phyloP scores from a whole-genome alignment of 2,888 invertebrate species.

The Timema cristinae region DNA sequence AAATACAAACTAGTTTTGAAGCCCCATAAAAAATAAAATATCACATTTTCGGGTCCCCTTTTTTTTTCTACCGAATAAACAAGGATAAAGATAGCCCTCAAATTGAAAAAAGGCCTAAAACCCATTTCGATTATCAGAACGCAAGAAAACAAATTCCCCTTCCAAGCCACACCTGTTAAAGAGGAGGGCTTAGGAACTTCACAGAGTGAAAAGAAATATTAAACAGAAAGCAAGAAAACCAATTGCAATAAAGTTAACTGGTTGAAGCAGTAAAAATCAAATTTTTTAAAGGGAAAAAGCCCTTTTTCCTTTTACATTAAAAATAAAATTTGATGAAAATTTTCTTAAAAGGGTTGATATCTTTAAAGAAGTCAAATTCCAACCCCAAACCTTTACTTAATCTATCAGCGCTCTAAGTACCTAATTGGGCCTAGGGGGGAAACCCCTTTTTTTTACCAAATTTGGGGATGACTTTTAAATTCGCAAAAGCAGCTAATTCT shows the following conservation, averaged over 20 bases:
- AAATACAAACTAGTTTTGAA: not conserved
- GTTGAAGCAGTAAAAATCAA: not conserved
- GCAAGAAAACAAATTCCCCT: not conserved
- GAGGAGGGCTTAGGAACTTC: conserved; percentile 8
- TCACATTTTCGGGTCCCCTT: conserved; percentile 8
- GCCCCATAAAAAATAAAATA: not conserved
- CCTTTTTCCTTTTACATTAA: not conserved
- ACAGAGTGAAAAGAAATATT: not conserved
- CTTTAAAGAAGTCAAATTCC: not conserved
- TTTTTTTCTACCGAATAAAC: not conserved
- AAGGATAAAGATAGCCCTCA: not conserved
- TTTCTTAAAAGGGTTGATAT: not conserved
- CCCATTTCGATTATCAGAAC: not conserved
- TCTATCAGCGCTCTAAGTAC: not conserved
- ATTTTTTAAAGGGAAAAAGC: not conserved
- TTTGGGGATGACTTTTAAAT: not conserved
- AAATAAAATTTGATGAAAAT: not conserved
- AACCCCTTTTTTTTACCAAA: not conserved
- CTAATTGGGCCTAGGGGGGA: not conserved
- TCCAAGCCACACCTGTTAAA: not conserved
- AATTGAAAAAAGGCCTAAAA: not conserved
- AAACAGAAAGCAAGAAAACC: not conserved
- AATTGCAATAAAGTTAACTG: not conserved
- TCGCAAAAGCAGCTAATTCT: not conserved
- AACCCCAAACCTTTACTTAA: not conserved